These are phyloP conservation scores for Myopa tessellatipennis DNA, from an alignment of 2,888 invertebrate genomes.

Conservation along the genomic window DNA sequence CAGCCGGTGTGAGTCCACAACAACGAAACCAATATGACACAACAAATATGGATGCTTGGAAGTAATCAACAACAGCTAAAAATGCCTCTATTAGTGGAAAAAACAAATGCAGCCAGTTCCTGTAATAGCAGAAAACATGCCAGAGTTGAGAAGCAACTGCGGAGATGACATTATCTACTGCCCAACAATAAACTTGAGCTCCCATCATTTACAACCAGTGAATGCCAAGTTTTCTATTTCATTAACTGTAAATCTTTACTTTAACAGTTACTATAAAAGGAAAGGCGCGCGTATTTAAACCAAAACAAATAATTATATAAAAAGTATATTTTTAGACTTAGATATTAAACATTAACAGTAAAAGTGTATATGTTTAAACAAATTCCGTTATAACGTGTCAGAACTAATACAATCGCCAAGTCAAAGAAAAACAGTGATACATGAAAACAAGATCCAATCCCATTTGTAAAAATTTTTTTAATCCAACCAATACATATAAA, in stretches of 20 bases:
- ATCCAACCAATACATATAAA: too few species aligned
- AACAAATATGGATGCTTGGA: background rate
- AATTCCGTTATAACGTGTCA: too few species aligned
- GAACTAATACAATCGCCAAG: too few species aligned
- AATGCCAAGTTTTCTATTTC: background rate
- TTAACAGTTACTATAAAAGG: background rate
- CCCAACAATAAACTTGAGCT: conserved; percentile 42
- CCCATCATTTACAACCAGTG: conserved; percentile 37
- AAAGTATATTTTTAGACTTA: background rate
- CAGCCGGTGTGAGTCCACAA: background rate
- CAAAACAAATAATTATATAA: too few species aligned
- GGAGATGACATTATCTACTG: conserved; percentile 52
- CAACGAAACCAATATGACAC: background rate
- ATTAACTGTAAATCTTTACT: background rate
- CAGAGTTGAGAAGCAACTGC: conserved; percentile 47
- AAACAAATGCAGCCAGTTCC: background rate
- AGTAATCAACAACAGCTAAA: background rate
- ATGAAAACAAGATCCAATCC: too few species aligned
- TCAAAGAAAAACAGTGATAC: too few species aligned
- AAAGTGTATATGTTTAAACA: background rate
- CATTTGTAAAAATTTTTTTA: too few species aligned
- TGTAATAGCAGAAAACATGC: conserved; percentile 10
- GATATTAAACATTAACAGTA: background rate
- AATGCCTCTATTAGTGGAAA: background rate
- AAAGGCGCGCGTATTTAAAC: background rate